Evolutionary conservation across 2,113 vertebrate species (phyloP), one percentile per base, ranked within the genome.

Genomic region (Epinephelus fuscoguttatus): DNA sequence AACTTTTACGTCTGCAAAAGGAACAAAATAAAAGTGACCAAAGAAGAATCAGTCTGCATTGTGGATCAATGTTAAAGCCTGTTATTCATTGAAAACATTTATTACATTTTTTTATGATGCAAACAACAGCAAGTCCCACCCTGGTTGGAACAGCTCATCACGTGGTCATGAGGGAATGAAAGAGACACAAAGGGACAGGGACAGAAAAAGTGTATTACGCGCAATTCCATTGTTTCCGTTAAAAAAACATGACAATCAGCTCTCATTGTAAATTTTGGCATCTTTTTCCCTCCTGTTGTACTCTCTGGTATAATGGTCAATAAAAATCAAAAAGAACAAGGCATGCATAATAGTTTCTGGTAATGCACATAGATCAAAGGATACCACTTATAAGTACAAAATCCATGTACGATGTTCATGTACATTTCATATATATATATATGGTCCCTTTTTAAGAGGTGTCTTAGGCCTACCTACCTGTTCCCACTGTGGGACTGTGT

Each of bases 1-100:
- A 45, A 70, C 23, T 17, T 70, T 78, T 42, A 19, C 4, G 18
- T 25, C 12, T 56, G 1, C 6, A 12, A 60, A 47, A 33, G 1
- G 0, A 56, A 66, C 37, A 23, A 1, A 66, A n/a, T 57, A 81
- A 40, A 78, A 52, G 10, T 17, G 23, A 79, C 25, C 56, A 67
- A 63, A 80, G 69, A 59, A 50, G 57, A 78, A 53, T 47, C 37
- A 79, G 57, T 73, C 55, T 81, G 63, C 42, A 80, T 84, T 66
- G 21, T 61, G 55, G 74, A 90, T 75, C 45, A 80, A 66, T 88
- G 66, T 92, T 88, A 74, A 92, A 82, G 88, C 80, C 89, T 78
- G 82, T 93, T 93, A 89, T 94, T 95, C 89, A 94, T 93, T 95
- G 92, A 93, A 95, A 95, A 96, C 93, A 95, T 96, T 95, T 96